Evolutionary conservation across 2,797 vertebrate species (phyloP), one percentile per base, ranked within the genome.

Genomic region (Etheostoma nigrum): DNA sequence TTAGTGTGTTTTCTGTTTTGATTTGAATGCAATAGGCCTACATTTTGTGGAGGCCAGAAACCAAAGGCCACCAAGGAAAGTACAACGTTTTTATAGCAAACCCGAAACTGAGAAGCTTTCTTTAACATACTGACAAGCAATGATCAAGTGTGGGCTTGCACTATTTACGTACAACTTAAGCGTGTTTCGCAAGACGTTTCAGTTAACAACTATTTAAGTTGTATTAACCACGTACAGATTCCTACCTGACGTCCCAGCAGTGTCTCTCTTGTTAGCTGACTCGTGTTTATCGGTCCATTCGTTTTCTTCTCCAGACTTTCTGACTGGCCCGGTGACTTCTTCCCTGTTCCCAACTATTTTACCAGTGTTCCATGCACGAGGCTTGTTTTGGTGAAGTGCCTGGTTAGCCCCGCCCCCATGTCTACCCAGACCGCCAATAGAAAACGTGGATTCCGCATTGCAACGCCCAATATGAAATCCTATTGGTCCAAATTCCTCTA

Each of bases 351-450:
- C 2, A 30, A 73, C 48, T 63, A 48, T n/a, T 25, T 5, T 5
- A 33, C 83, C 84, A 74, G 74, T 83, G 89, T 87, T 54, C 60
- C 82, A 82, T 51, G 57, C 84, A 16, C 30, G 55, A 64, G 27
- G 55, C 88, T 88, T 91, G 89, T 91, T 93, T 92, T 93, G 92
- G 84, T 52, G 1, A 72, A 30, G 25, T 42, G 3, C 23, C 40
- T 14, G 6, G 2, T 45, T 11, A 74, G 44, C 78, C 67, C 78
- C 92, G 78, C 94, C 94, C 94, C 94, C 73, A 49, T 1, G 5
- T 48, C 19, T 2, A 1, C 1, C 1, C n/a, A 3, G 7, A 14
- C 5, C 4, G 67, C 86, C 88, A 93, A 92, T 92, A 36, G 72
- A 16, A 82, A 15, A 19, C 42, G 42, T 1, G 0, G 0, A 0